Evolutionary conservation across 2,113 vertebrate genomes (phyloP).

Genomic region (Caracal caracal): DNA sequence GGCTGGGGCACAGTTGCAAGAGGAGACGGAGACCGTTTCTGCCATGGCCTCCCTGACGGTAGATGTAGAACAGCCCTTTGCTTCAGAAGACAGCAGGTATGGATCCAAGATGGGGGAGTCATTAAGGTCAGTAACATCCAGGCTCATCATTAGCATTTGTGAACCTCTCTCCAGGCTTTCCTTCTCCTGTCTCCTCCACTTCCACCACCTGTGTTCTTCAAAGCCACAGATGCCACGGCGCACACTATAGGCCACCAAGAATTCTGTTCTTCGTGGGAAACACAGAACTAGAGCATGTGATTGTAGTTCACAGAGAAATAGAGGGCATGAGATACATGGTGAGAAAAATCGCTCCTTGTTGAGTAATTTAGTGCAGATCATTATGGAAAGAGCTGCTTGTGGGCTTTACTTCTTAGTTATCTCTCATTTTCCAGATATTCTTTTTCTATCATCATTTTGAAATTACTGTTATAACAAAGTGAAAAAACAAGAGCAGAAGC

Average conservation of each 20-base stretch:
- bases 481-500: not conserved
- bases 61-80: conserved; percentile 85
- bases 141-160: not conserved
- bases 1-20: conserved; percentile 85
- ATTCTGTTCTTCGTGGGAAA: not conserved
- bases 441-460: conserved; percentile 27
- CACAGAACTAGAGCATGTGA: not conserved
- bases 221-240: not conserved
- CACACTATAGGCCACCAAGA: not conserved
- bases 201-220: conserved; percentile 14
- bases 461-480: conserved; percentile 2
- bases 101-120: not conserved
- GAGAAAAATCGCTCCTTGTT: conserved; percentile 32
- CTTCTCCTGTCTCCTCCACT: not conserved
- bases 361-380: not conserved
- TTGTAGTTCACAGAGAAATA: not conserved
- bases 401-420: not conserved
- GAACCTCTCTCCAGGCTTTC: not conserved
- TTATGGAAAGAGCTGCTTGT: not conserved
- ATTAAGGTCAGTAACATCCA: not conserved
- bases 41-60: conserved; percentile 88
- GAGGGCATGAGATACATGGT: not conserved
- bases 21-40: conserved; percentile 87
- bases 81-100: conserved; percentile 86
- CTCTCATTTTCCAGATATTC: conserved; percentile 9